Evolutionary conservation across 2,888 invertebrate species (phyloP).

Genomic region (Willowsia nigromaculata): DNA sequence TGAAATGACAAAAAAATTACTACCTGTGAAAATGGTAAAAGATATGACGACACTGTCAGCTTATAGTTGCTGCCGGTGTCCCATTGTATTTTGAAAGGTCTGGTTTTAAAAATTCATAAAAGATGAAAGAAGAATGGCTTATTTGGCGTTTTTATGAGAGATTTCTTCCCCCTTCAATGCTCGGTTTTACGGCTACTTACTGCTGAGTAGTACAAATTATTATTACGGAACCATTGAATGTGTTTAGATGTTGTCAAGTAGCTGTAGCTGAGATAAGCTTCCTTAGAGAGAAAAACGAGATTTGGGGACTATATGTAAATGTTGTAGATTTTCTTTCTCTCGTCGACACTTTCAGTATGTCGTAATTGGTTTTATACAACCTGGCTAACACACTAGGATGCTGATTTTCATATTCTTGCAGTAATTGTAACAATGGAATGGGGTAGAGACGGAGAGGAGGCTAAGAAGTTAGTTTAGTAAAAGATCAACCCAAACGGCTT

Average conservation of each 20-base stretch:
- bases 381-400: background rate
- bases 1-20: no score
- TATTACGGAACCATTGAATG: background rate
- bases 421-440: background rate
- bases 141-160: background rate
- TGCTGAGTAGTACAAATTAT: background rate
- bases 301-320: no score
- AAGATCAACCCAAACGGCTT: background rate
- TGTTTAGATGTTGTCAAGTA: background rate
- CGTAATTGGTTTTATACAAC: background rate
- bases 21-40: background rate
- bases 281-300: no score
- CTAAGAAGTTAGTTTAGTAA: background rate
- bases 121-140: no score
- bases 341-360: no score
- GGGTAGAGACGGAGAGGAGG: background rate
- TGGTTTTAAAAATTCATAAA: no score
- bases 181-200: background rate
- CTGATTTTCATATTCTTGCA: background rate
- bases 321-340: no score
- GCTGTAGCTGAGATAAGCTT: no score
- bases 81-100: no score
- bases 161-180: background rate
- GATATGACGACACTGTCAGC: background rate
- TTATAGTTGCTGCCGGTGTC: no score